phyloP scores from a whole-genome alignment of 2,888 invertebrate species.

The Pantelozetes paolii region DNA sequence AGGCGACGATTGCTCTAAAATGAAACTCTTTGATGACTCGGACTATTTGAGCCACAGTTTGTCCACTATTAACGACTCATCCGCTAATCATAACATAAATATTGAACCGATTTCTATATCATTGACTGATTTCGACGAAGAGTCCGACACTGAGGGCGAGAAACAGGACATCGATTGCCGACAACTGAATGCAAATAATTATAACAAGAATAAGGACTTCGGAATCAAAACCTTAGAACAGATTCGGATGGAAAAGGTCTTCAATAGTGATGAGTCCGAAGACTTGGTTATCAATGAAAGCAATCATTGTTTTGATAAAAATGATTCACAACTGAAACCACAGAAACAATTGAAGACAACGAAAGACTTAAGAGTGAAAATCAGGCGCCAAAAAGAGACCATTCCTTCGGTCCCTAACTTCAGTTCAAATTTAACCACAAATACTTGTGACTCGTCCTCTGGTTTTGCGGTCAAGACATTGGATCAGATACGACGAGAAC shows the following conservation, averaged over 20 bases:
- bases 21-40: constrained; percentile 14
- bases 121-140: constrained; percentile 48
- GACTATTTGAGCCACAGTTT: neutral
- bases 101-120: constrained; percentile 31
- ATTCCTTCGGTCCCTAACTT: neutral
- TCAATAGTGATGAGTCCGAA: constrained; percentile 69
- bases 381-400: neutral
- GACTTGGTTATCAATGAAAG: constrained; percentile 36
- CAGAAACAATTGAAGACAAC: neutral
- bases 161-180: neutral
- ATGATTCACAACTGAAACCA: neutral
- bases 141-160: constrained; percentile 41
- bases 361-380: constrained; percentile 34
- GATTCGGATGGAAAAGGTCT: constrained; percentile 64
- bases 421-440: neutral
- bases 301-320: neutral
- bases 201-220: constrained; percentile 46
- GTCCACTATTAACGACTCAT: constrained; percentile 9
- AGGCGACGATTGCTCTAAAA: constrained; percentile 18
- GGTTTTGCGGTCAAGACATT: constrained; percentile 48
- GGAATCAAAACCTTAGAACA: constrained; percentile 65
- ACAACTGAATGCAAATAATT: neutral
- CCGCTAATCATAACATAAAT: constrained; percentile 11
- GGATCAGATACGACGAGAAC: constrained; percentile 49
- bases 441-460: neutral